A percentile compares a stretch with the other conserved stretches of the same genome.
These are phyloP conservation scores for Australoheros facetus DNA, from an alignment of 2,797 vertebrate species.

Conservation along the genomic window DNA sequence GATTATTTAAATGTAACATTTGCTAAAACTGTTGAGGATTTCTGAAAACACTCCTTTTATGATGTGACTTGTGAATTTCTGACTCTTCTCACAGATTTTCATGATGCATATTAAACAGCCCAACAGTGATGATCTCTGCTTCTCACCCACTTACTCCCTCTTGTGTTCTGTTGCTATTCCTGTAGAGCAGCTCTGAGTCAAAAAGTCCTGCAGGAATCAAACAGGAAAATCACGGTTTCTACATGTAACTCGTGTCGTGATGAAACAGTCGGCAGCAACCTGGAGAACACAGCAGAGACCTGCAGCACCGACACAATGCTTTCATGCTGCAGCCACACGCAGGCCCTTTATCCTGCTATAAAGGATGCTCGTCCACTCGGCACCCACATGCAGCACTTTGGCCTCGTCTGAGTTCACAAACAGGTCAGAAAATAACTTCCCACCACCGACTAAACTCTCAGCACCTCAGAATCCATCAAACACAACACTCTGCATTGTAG, in stretches of 20 bases:
- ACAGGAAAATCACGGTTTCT: slow-evolving; percentile 21
- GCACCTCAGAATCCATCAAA: slow-evolving; percentile 17
- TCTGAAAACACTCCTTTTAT: slow-evolving; percentile 31
- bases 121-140: slow-evolving; percentile 61
- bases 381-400: slow-evolving; percentile 47
- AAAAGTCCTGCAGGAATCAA: slow-evolving; percentile 54
- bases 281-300: slow-evolving; percentile 8
- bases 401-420: slow-evolving; percentile 24
- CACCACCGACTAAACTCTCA: slow-evolving; percentile 2
- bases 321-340: background rate
- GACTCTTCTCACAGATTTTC: slow-evolving; percentile 59
- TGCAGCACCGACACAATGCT: background rate
- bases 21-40: slow-evolving; percentile 1
- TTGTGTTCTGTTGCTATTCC: slow-evolving; percentile 70
- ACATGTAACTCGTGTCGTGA: background rate
- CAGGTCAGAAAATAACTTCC: slow-evolving; percentile 41
- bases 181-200: slow-evolving; percentile 64
- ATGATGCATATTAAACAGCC: slow-evolving; percentile 67
- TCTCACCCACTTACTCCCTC: slow-evolving; percentile 75
- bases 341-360: slow-evolving; percentile 22
- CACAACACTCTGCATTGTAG: background rate
- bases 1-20: slow-evolving; percentile 36
- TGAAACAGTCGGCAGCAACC: background rate
- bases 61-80: slow-evolving; percentile 51
- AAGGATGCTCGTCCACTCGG: slow-evolving; percentile 44